A percentile compares a stretch with the other conserved stretches of the same genome.
phyloP scores from a whole-genome alignment of 1,140 invertebrate species.

The Vanessa atalanta region DNA sequence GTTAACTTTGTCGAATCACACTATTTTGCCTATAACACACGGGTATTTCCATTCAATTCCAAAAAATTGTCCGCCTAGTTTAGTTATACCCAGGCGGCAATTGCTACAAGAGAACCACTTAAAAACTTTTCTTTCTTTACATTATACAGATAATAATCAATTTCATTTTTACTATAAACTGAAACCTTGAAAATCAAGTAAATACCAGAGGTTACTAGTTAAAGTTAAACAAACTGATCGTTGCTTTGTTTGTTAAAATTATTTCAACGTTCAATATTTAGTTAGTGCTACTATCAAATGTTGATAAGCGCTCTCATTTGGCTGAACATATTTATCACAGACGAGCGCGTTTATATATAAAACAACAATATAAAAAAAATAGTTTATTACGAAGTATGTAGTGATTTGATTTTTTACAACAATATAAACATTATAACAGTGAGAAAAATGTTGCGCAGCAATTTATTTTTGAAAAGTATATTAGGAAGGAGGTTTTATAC shows the following conservation, averaged over 20 bases:
- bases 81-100: too few species aligned
- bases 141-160: background rate
- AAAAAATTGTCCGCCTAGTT: too few species aligned
- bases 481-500: constrained; percentile 52
- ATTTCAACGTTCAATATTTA: constrained; percentile 47
- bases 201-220: constrained; percentile 15
- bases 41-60: too few species aligned
- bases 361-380: background rate
- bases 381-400: background rate
- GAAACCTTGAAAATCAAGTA: background rate
- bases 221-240: constrained; percentile 4
- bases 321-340: constrained; percentile 41
- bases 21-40: too few species aligned
- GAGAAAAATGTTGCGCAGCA: constrained; percentile 51
- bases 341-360: constrained; percentile 21
- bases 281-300: constrained; percentile 42
- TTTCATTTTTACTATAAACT: background rate
- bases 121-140: too few species aligned
- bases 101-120: too few species aligned
- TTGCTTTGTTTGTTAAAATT: constrained; percentile 41
- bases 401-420: background rate
- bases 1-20: too few species aligned
- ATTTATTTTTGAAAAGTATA: constrained; percentile 37
- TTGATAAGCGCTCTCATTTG: constrained; percentile 53
- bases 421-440: background rate